Conservation (phyloP, 2,888 invertebrate genomes). For the Smittia aterrima region DNA sequence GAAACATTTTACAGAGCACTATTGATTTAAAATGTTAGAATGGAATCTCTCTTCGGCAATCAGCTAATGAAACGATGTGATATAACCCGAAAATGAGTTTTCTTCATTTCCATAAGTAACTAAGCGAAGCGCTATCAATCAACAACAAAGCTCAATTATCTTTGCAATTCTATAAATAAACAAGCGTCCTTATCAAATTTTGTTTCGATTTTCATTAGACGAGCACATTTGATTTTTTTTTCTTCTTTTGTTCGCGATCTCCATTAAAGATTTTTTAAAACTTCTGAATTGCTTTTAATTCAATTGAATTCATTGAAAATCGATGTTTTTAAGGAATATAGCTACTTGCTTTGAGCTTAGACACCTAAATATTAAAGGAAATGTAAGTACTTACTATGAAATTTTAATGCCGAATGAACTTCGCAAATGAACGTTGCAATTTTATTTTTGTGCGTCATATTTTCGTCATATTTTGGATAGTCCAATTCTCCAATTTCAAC, state of each 20-base stretch:
- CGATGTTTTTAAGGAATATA: too few relatives aligned
- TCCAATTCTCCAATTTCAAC: too few relatives aligned
- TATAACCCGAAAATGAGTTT: slow-evolving; percentile 11
- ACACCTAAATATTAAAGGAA: too few relatives aligned
- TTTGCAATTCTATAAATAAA: neutral
- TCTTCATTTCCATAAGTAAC: neutral
- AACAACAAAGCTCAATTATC: neutral
- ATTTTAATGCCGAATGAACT: too few relatives aligned
- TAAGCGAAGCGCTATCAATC: neutral
- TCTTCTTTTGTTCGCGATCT: neutral
- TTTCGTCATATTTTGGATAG: too few relatives aligned
- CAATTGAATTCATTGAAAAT: too few relatives aligned
- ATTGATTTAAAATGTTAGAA: slow-evolving; percentile 3
- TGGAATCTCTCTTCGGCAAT: neutral
- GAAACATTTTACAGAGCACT: neutral
- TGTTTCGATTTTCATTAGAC: neutral
- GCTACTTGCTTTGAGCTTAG: too few relatives aligned
- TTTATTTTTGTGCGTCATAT: too few relatives aligned
- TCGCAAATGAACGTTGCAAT: too few relatives aligned
- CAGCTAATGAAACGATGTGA: neutral
- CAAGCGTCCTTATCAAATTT: slow-evolving; percentile 8
- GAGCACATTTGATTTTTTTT: slow-evolving; percentile 21
- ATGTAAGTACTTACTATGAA: too few relatives aligned
- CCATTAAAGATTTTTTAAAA: slow-evolving; percentile 1
- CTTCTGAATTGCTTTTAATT: neutral